Evolutionary conservation across 2,113 vertebrate genomes (phyloP).

Genomic region (Turdus rufiventris): DNA sequence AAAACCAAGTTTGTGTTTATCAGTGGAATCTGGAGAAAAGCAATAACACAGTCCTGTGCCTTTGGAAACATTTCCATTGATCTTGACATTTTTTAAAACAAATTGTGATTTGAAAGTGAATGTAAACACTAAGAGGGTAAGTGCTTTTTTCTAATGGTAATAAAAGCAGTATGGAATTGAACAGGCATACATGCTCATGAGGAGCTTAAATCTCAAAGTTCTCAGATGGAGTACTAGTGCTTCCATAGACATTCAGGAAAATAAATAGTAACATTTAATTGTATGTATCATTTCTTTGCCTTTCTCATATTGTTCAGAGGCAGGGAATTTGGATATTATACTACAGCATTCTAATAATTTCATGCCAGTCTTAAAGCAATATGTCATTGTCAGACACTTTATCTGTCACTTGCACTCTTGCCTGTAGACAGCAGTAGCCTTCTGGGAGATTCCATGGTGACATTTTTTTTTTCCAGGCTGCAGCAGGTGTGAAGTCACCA

Average conservation of each 20-base stretch:
- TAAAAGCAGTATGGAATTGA: not conserved
- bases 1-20: constrained; percentile 60
- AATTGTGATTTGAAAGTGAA: not conserved
- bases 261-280: constrained; percentile 33
- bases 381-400: constrained; percentile 78
- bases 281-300: constrained; percentile 33
- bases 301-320: constrained; percentile 42
- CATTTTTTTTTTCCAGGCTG: constrained; percentile 38
- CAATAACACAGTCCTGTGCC: constrained; percentile 25
- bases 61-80: constrained; percentile 9
- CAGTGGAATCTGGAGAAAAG: constrained; percentile 47
- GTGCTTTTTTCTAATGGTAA: not conserved
- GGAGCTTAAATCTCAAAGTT: not conserved
- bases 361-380: constrained; percentile 71
- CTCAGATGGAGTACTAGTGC: not conserved
- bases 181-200: not conserved
- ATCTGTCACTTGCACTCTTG: constrained; percentile 76
- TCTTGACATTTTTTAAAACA: constrained; percentile 31
- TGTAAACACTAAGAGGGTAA: not conserved
- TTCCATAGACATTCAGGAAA: constrained; percentile 6
- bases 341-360: constrained; percentile 75
- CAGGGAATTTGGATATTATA: constrained; percentile 22
- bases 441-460: constrained; percentile 74
- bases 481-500: constrained; percentile 78
- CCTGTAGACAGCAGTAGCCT: constrained; percentile 69